Base-by-base conservation (phyloP, 30 jellyfish, hydroid and myxozoan genomes). In the Hydractinia echinata region DNA sequence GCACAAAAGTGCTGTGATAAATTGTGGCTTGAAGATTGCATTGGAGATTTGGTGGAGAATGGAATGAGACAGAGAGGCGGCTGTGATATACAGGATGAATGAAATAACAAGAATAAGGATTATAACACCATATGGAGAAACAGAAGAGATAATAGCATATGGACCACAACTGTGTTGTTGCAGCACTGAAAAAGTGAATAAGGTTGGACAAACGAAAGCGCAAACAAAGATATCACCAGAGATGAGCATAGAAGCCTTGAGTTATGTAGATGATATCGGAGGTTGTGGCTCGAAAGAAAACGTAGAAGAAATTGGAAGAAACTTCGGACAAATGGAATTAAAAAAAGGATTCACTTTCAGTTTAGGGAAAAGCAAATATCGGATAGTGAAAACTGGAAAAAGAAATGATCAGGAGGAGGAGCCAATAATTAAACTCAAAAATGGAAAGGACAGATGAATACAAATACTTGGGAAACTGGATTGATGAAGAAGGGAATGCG, bases 1-100 rank as follows among this genome's bases (percentile, higher is more conserved):
- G 93, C 87, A 16, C 87, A 84, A n/a, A n/a, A n/a, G 20, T 84
- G 93, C 77, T 84, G 76, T 39, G 93, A 74, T 67, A 84, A 18
- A 39, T 64, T 84, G 13, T 76, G 93, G 87, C 66, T 84, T 54
- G 70, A 61, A 60, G 93, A 84, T 60, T 76, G 83, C 51, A 53
- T 84, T 30, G 77, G n/a, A n/a, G n/a, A n/a, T n/a, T n/a, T n/a
- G n/a, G n/a, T n/a, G n/a, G n/a, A n/a, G n/a, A n/a, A n/a, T n/a
- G n/a, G n/a, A n/a, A n/a, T n/a, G n/a, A n/a, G 73, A 62, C 7
- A 62, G 73, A 10, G 73, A 62, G 67, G 70, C 76, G 18, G 30
- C 53, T 11, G 51, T 84, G 76, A 4, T 66, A 7, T 30, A 77
- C 19, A 50, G 48, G 13, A 7, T 84, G 78, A 84, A 61, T 66